phyloP scores from a whole-genome alignment of 2,113 vertebrate species.

The Tenrec ecaudatus region DNA sequence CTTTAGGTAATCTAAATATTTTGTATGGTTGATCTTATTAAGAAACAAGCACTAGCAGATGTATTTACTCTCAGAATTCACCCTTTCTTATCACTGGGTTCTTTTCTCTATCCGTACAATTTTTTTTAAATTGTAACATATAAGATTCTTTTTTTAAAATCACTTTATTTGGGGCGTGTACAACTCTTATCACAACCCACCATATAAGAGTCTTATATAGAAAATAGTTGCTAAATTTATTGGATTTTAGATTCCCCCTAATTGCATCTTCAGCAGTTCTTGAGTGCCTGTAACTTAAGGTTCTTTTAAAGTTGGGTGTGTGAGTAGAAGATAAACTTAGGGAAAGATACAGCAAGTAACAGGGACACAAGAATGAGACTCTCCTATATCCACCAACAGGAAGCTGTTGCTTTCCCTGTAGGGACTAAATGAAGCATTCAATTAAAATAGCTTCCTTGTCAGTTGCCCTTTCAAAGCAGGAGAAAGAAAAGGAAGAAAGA shows the following conservation, averaged over 20 bases:
- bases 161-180: too few species aligned
- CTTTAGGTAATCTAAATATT: slow-evolving; percentile 67
- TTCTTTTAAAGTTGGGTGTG: slow-evolving; percentile 45
- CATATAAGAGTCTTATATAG: slow-evolving; percentile 53
- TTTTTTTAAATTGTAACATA: slow-evolving; percentile 4
- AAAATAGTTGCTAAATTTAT: slow-evolving; percentile 58
- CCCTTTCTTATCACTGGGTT: slow-evolving; percentile 38
- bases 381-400: neutral
- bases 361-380: slow-evolving; percentile 30
- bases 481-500: neutral
- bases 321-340: slow-evolving; percentile 42
- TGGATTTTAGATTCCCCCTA: slow-evolving; percentile 32
- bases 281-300: slow-evolving; percentile 55
- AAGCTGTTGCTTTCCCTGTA: slow-evolving; percentile 39
- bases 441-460: neutral
- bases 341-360: too few species aligned
- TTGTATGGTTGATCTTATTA: slow-evolving; percentile 52
- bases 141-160: too few species aligned
- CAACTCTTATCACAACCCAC: too few species aligned
- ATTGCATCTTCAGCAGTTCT: slow-evolving; percentile 62
- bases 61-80: slow-evolving; percentile 54
- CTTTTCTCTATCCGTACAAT: neutral
- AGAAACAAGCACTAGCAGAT: slow-evolving; percentile 58
- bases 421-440: slow-evolving; percentile 26
- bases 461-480: neutral